Percentiles rank a stretch among this genome's conserved stretches.
phyloP scores from a whole-genome alignment of 2,888 invertebrate genomes.

The Periphyllus acericola region DNA sequence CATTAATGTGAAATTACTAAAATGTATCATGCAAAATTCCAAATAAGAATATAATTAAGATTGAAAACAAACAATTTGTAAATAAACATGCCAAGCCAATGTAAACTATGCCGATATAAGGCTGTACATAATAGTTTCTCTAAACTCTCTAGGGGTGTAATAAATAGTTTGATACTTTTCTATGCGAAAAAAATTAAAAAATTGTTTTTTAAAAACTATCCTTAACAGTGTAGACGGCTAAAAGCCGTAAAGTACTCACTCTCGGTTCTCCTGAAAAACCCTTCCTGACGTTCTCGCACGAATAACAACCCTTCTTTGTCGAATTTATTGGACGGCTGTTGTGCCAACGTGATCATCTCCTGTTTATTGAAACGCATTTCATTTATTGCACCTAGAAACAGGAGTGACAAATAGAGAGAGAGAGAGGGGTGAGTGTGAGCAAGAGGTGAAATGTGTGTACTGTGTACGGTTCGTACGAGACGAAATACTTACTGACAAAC shows the following conservation, averaged over 20 bases:
- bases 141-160: not conserved
- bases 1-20: constrained; percentile 25
- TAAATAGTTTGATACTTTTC: not conserved
- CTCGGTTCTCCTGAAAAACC: constrained; percentile 90
- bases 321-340: constrained; percentile 86
- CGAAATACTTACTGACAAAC: constrained; percentile 22
- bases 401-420: not conserved
- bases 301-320: constrained; percentile 91
- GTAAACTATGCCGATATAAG: constrained; percentile 5
- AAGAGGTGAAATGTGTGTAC: not conserved
- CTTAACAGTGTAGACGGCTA: not conserved
- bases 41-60: not conserved
- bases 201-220: not conserved
- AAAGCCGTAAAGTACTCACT: constrained; percentile 72
- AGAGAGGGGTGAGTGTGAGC: not conserved
- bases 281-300: constrained; percentile 88
- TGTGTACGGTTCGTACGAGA: not conserved
- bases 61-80: constrained; percentile 7
- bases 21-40: constrained; percentile 36
- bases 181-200: not conserved
- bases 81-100: constrained; percentile 48
- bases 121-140: not conserved
- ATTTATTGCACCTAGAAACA: constrained; percentile 24
- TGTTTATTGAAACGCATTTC: constrained; percentile 90
- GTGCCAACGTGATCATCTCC: constrained; percentile 85